phyloP scores from a whole-genome alignment of 2,888 invertebrate genomes.

The Eilema griseolum region DNA sequence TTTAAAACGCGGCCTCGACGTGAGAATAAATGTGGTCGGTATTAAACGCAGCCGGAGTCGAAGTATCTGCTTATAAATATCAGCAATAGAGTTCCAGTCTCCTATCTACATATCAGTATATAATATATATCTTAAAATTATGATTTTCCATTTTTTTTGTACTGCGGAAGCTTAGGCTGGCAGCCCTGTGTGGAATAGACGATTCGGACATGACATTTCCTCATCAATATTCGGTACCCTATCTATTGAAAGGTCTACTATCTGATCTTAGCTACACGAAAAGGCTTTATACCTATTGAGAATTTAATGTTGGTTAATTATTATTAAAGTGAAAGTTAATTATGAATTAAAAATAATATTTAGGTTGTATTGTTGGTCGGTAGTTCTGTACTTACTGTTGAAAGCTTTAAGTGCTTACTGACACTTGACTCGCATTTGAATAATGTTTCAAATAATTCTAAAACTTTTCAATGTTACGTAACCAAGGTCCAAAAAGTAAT shows the following conservation, averaged over 20 bases:
- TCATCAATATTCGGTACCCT: conserved; percentile 41
- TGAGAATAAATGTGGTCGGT: too few relatives aligned
- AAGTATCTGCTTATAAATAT: too few relatives aligned
- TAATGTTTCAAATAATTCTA: background rate
- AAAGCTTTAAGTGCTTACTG: conserved; percentile 27
- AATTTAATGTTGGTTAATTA: conserved; percentile 11
- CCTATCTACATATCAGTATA: too few relatives aligned
- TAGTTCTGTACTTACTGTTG: conserved; percentile 17
- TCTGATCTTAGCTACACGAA: conserved; percentile 28
- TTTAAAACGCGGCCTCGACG: too few relatives aligned
- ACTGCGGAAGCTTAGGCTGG: background rate
- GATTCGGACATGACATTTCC: conserved; percentile 50
- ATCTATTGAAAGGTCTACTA: conserved; percentile 40
- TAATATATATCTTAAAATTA: background rate
- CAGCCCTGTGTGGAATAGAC: background rate
- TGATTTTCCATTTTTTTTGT: background rate
- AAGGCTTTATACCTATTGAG: background rate
- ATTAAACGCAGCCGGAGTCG: too few relatives aligned
- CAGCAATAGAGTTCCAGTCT: too few relatives aligned
- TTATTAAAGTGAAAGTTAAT: conserved; percentile 10
- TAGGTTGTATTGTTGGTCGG: conserved; percentile 34
- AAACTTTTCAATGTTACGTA: background rate
- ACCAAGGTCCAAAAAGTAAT: too few relatives aligned
- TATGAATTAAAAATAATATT: conserved; percentile 29
- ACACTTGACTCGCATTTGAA: background rate